Evolutionary conservation across 1,140 invertebrate species (phyloP).

Genomic region (Drosophila dunni): DNA sequence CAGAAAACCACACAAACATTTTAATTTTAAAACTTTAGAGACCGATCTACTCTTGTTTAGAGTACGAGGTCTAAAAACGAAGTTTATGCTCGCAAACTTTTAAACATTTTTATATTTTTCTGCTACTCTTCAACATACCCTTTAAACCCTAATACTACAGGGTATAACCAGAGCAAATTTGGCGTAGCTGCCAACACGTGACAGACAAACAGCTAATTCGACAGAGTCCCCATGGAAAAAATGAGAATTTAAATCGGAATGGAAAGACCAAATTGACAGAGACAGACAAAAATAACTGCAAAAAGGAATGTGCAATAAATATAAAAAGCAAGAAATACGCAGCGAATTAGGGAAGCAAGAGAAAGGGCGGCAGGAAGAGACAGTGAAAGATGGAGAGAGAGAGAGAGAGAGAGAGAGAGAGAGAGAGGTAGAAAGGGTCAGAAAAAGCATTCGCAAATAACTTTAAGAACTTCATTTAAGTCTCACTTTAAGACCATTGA

Average conservation of each 20-base stretch:
- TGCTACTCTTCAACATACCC: background rate
- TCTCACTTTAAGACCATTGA: background rate
- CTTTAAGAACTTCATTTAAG: background rate
- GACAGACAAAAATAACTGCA: constrained; percentile 27
- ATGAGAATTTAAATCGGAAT: too few relatives aligned
- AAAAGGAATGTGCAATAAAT: constrained; percentile 38
- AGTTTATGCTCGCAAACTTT: too few relatives aligned
- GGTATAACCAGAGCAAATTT: constrained; percentile 45
- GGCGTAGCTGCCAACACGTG: constrained; percentile 58
- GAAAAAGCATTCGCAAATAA: constrained; percentile 28
- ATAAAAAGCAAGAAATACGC: background rate
- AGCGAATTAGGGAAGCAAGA: constrained; percentile 12
- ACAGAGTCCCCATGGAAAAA: constrained; percentile 1
- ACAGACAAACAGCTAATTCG: constrained; percentile 32
- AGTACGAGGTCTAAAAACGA: too few relatives aligned
- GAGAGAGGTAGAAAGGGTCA: background rate
- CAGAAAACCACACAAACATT: too few relatives aligned
- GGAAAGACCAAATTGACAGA: background rate
- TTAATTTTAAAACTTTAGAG: too few relatives aligned
- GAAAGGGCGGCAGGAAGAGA: constrained; percentile 6
- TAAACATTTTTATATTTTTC: too few relatives aligned
- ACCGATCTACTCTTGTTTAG: too few relatives aligned
- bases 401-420: too few relatives aligned
- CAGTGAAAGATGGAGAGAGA: background rate
- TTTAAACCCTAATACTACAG: constrained; percentile 3